Base-by-base conservation (phyloP, 2,797 vertebrate species). In the Argya squamiceps region DNA sequence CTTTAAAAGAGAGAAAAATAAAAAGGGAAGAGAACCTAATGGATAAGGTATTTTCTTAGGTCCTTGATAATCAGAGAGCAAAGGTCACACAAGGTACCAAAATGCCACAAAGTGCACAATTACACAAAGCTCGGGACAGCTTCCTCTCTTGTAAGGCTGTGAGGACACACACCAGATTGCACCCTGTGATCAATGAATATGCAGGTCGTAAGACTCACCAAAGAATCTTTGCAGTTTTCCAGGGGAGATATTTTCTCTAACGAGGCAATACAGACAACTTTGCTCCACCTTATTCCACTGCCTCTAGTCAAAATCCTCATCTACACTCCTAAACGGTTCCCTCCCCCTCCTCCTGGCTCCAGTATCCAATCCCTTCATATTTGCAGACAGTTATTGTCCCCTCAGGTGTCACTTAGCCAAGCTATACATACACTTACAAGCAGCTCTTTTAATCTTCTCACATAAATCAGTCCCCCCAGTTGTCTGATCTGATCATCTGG, bases 341-440 rank as follows among this genome's bases (percentile, higher is more conserved):
- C 64, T 60, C 43, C 78, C 43, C 62, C 79, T 85, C 30, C 58
- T 95, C 60, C 59, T 81, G 83, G 83, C 79, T 87, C 77, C 15
- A 3, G 41, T 58, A 73, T 84, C 64, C 93, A 76, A 58, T 19
- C 74, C 80, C 80, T 87, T 94, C 93, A 55, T 84, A 67, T 55
- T 88, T 92, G 85, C 27, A 95, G 95, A 95, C 93, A 95, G 85
- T 95, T 95, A 95, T 87, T 95, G 96, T 84, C 89, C 96, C 93
- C 96, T 88, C 89, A 96, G 95, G 95, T 96, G 95, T 88, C 95
- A 96, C 95, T 97, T 96, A 95, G 88, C 74, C 77, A 74, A 96
- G 94, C 88, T 85, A 89, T 74, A 95, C 84, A 92, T 60, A 88
- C 17, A 95, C 91, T 96, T 91, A 95, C 95, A 96, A 95, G 94